Base-by-base conservation (phyloP, 2,113 vertebrate species). In the Dipodomys merriami region DNA sequence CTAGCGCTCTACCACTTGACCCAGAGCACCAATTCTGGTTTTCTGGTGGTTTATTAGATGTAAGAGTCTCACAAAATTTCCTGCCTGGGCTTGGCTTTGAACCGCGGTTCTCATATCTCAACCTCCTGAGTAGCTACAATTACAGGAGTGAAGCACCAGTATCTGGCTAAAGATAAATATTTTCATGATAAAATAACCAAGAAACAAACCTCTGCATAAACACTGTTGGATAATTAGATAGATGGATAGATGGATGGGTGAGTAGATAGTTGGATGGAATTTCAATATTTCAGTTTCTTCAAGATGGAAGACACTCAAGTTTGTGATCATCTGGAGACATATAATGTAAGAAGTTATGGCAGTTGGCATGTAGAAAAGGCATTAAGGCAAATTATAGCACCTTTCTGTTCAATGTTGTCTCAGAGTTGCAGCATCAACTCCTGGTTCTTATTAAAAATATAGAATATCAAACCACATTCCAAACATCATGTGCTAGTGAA, bases 161-260 rank as follows among this genome's bases (percentile, higher is more conserved):
- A 39, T 39, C 39, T 39, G 39, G 39, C 39, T 39, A 39, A 39
- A 39, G 30, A 84, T 44, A 83, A 85, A 81, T 3, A 73, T 68
- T 69, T 84, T 94, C 16, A 64, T 78, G 9, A 88, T 85, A 18
- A 78, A 91, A 73, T 85, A 9, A 82, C 49, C 62, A 78, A 60
- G 72, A 85, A 91, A 71, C 27, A 1, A 3, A 78, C 11, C 53
- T n/a, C 33, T n/a, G 10, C n/a, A 33, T 13, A 79, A 29, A 53
- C n/a, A 25, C 7, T 33, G 23, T 23, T 64, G 3, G 53, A 60
- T 39, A 39, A 39, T 39, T 39, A 39, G 39, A 39, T 39, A 39
- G 39, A 39, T 39, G 39, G 39, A 39, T 39, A 39, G 89, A 20
- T 86, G 22, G 35, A 27, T 69, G 19, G 4, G 35, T 27, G 25